phyloP scores from a whole-genome alignment of 2,888 invertebrate genomes.

The Pristionchus arcanus region DNA sequence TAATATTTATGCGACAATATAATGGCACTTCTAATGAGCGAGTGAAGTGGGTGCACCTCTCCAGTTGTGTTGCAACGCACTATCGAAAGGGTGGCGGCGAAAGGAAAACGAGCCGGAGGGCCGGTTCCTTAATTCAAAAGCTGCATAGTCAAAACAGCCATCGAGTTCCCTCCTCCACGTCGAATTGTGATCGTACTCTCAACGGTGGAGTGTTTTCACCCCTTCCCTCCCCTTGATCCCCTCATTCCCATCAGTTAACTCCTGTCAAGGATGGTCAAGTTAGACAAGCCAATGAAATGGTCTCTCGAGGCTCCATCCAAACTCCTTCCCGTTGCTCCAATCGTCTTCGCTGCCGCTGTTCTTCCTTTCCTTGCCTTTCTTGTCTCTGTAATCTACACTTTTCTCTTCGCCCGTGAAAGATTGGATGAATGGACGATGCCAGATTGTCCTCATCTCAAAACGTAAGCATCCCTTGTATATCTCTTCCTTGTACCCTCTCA shows the following conservation, averaged over 20 bases:
- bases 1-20: neutral
- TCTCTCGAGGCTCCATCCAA: slow-evolving; percentile 40
- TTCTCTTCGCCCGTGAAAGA: slow-evolving; percentile 25
- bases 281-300: slow-evolving; percentile 51
- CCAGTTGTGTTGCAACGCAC: slow-evolving; percentile 6
- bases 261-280: neutral
- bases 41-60: neutral
- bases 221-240: neutral
- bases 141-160: neutral
- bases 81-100: neutral
- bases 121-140: slow-evolving; percentile 13
- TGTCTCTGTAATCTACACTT: slow-evolving; percentile 32
- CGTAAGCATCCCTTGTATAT: too few species aligned
- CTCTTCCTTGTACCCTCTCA: neutral
- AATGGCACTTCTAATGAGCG: neutral
- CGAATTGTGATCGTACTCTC: slow-evolving; percentile 18
- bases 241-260: neutral
- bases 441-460: slow-evolving; percentile 47
- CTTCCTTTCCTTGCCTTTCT: neutral
- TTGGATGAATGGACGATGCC: slow-evolving; percentile 21
- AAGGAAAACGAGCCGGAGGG: slow-evolving; percentile 11
- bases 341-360: slow-evolving; percentile 8
- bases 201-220: neutral
- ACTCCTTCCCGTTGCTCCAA: slow-evolving; percentile 39
- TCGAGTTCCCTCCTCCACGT: neutral